Conservation (phyloP, 1,140 invertebrate species). For the Scaptomyza hsui region DNA sequence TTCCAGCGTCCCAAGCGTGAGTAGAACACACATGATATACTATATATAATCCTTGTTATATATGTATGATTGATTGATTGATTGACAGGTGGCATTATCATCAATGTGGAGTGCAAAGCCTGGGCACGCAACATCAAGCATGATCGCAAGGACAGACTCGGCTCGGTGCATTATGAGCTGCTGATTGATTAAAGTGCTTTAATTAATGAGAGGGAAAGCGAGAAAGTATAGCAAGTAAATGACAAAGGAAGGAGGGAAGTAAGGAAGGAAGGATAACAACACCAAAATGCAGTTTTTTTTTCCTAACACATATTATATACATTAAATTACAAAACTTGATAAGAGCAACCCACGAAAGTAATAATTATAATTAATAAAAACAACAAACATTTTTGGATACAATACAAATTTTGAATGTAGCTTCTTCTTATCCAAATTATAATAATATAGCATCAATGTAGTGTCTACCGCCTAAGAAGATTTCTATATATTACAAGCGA, state of each 20-base stretch:
- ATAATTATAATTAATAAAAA: no score
- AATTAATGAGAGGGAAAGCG: conserved; percentile 12
- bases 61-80: conserved; percentile 49
- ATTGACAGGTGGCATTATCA: conserved; percentile 92
- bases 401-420: conserved; percentile 49
- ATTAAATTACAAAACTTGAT: conserved; percentile 1
- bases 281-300: conserved; percentile 42
- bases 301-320: conserved; percentile 2
- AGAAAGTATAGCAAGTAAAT: conserved; percentile 20
- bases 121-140: conserved; percentile 95
- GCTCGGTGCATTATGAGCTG: conserved; percentile 95
- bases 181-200: conserved; percentile 90
- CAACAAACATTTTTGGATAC: conserved; percentile 43
- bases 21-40: conserved; percentile 70
- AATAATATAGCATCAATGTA: conserved; percentile 39
- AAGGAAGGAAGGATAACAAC: conserved; percentile 31
- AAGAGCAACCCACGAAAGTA: conserved; percentile 8
- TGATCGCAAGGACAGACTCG: conserved; percentile 90
- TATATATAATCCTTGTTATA: not conserved
- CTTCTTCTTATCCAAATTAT: conserved; percentile 45
- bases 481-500: conserved; percentile 52
- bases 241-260: conserved; percentile 12
- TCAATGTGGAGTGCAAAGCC: conserved; percentile 95
- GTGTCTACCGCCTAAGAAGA: conserved; percentile 43
- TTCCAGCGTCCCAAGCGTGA: conserved; percentile 91